These are phyloP conservation scores for Apostichopus japonicus DNA, from an alignment of 35 echinoderm and acorn worm genomes.

Conservation along the genomic window DNA sequence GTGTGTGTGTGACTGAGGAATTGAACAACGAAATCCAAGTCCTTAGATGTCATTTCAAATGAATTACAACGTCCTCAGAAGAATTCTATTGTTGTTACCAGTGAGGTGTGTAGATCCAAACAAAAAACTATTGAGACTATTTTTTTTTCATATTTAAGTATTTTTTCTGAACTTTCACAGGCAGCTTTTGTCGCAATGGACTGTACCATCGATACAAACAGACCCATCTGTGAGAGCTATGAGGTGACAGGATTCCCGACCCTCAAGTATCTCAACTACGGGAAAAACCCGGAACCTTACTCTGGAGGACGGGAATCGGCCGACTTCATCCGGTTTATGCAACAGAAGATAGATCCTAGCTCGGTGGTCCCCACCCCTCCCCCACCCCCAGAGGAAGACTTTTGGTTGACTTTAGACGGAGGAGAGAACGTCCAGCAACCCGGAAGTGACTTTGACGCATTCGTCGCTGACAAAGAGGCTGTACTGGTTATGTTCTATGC, in stretches of 20 bases:
- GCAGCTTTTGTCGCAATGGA: slow-evolving; percentile 81
- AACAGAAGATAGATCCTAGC: slow-evolving; percentile 62
- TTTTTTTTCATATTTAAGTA: too few relatives aligned
- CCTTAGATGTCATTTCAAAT: too few relatives aligned
- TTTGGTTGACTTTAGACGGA: slow-evolving; percentile 84
- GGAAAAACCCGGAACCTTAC: slow-evolving; percentile 77
- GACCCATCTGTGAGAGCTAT: slow-evolving; percentile 63
- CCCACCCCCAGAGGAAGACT: slow-evolving; percentile 71
- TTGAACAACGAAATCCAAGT: too few relatives aligned
- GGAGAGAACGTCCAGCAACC: slow-evolving; percentile 92
- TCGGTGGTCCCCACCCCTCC: slow-evolving; percentile 54
- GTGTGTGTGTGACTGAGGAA: too few relatives aligned
- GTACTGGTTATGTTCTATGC: slow-evolving; percentile 98
- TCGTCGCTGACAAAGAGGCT: slow-evolving; percentile 59
- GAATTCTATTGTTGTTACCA: too few relatives aligned
- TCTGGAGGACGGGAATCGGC: slow-evolving; percentile 60
- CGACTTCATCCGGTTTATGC: slow-evolving; percentile 83
- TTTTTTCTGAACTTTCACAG: slow-evolving; percentile 7
- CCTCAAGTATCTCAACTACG: slow-evolving; percentile 91
- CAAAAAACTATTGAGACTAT: too few relatives aligned
- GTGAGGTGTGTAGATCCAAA: too few relatives aligned
- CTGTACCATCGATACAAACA: slow-evolving; percentile 74
- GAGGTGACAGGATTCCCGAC: slow-evolving; percentile 89
- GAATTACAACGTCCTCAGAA: too few relatives aligned
- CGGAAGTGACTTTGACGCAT: slow-evolving; percentile 62